These are phyloP conservation scores for Sparidentex hasta DNA, from an alignment of 2,797 vertebrate genomes.

Conservation along the genomic window DNA sequence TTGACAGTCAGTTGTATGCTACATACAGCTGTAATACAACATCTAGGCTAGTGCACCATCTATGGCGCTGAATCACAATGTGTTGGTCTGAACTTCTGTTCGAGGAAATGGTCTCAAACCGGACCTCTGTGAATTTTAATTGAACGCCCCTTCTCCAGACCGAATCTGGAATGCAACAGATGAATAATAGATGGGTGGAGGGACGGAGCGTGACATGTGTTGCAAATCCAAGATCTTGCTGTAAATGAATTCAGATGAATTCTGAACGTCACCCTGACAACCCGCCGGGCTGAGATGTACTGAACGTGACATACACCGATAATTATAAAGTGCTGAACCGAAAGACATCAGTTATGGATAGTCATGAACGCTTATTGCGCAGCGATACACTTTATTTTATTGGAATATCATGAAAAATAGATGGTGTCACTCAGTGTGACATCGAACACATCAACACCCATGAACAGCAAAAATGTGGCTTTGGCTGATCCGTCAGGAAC, in stretches of 20 bases:
- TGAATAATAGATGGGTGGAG: constrained; percentile 47
- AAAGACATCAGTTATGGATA: constrained; percentile 35
- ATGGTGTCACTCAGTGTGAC: constrained; percentile 2
- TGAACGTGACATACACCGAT: constrained; percentile 15
- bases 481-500: not conserved
- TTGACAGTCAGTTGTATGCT: too few species aligned
- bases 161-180: constrained; percentile 2
- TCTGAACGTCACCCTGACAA: constrained; percentile 34
- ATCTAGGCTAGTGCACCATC: too few species aligned
- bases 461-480: constrained; percentile 5
- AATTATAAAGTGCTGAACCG: constrained; percentile 36
- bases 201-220: constrained; percentile 28
- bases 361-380: not conserved
- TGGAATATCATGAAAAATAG: constrained; percentile 17
- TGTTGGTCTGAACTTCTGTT: too few species aligned
- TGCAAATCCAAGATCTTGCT: constrained; percentile 49
- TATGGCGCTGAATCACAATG: too few species aligned
- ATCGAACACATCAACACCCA: constrained; percentile 2
- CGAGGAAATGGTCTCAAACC: too few species aligned
- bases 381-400: not conserved
- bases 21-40: too few species aligned
- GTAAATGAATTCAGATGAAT: constrained; percentile 43
- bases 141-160: not conserved
- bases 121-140: too few species aligned
- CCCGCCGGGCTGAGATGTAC: constrained; percentile 17